Conservation (phyloP, 2,797 vertebrate genomes). For the Tympanoctomys barrerae region DNA sequence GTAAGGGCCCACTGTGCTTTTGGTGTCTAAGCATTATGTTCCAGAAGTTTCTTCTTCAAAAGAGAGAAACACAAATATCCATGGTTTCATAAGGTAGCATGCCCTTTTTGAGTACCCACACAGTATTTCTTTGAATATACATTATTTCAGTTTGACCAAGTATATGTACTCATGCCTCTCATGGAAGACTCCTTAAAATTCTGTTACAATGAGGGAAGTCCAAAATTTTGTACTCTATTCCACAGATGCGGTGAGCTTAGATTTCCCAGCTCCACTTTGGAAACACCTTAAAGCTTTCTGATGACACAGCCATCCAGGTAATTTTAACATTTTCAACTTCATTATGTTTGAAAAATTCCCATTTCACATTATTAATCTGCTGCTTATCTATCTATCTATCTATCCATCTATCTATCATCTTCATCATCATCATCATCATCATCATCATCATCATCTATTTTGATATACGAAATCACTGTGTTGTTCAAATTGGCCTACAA, state of each 20-base stretch:
- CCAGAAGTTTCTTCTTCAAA: background rate
- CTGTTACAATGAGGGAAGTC: background rate
- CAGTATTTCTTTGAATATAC: background rate
- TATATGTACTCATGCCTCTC: background rate
- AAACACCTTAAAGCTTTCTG: background rate
- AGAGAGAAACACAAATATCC: background rate
- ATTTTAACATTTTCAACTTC: background rate
- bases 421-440: background rate
- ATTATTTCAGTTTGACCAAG: background rate
- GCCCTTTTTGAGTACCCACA: background rate
- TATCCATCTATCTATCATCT: background rate
- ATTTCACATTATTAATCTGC: background rate
- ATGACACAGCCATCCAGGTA: background rate
- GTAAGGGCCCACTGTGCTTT: background rate
- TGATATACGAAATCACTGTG: background rate
- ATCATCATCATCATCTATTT: background rate
- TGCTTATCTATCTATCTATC: too few species aligned
- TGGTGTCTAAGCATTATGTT: background rate
- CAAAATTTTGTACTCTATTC: background rate
- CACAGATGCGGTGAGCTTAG: background rate
- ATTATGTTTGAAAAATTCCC: background rate
- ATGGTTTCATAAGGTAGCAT: background rate
- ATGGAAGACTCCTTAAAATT: background rate
- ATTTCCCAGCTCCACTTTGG: background rate
- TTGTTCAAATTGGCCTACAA: background rate